Evolutionary conservation across 2,797 vertebrate species (phyloP).

Genomic region (Glyptemys insculpta): DNA sequence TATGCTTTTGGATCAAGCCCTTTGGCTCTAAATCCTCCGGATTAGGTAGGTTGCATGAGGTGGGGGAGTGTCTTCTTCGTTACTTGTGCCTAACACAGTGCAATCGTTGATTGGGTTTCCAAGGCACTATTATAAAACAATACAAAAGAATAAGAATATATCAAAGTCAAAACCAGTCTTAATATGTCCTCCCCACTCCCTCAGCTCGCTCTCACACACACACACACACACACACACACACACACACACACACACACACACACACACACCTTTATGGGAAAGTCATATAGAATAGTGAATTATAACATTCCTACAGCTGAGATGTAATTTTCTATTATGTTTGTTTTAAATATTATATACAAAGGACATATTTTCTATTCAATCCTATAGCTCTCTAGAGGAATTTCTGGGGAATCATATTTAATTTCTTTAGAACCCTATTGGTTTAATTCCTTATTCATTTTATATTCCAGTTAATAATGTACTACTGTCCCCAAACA

Average conservation of each 20-base stretch:
- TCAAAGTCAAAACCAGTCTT: slow-evolving; percentile 29
- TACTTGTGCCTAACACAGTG: background rate
- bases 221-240: too few relatives aligned
- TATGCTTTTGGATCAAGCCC: background rate
- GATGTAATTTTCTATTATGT: background rate
- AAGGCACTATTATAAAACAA: background rate
- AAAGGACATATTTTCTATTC: background rate
- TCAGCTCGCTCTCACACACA: too few relatives aligned
- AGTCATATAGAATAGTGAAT: background rate
- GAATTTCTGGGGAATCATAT: slow-evolving; percentile 8
- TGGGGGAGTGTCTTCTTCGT: background rate
- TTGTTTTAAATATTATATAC: slow-evolving; percentile 17
- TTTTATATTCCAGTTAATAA: slow-evolving; percentile 39
- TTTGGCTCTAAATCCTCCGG: background rate
- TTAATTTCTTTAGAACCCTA: background rate
- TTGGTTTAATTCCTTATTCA: slow-evolving; percentile 26
- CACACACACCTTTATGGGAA: background rate
- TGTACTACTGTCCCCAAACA: background rate
- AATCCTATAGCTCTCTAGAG: background rate
- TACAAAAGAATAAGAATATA: background rate
- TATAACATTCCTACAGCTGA: background rate
- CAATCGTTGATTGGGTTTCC: background rate
- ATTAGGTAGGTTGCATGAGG: background rate
- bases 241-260: too few relatives aligned
- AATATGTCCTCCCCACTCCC: background rate